These are phyloP conservation scores for Ptychobarbus kaznakovi DNA, from an alignment of 2,797 vertebrate genomes.

Conservation along the genomic window DNA sequence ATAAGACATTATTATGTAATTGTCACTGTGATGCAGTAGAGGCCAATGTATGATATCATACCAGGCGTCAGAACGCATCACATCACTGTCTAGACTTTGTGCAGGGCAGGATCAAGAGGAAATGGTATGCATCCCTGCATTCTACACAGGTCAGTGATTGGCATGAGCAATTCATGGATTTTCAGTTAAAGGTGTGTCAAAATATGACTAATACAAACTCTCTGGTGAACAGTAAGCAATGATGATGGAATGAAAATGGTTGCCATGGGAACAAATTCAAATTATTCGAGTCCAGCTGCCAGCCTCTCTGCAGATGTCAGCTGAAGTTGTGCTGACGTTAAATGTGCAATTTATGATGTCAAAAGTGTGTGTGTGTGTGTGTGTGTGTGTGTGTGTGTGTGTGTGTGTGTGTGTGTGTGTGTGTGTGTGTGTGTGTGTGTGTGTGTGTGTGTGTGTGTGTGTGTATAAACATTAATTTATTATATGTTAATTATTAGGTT, in stretches of 20 bases:
- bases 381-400: no score
- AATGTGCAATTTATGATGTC: not conserved
- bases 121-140: conserved; percentile 17
- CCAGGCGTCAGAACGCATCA: conserved; percentile 50
- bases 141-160: not conserved
- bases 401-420: no score
- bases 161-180: conserved; percentile 12
- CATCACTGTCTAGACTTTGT: conserved; percentile 35
- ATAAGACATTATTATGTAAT: conserved; percentile 49
- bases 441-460: no score
- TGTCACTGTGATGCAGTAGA: conserved; percentile 55
- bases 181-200: conserved; percentile 1
- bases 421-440: no score
- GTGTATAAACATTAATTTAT: not conserved
- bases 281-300: not conserved
- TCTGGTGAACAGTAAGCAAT: conserved; percentile 14
- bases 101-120: conserved; percentile 8
- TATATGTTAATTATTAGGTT: not conserved
- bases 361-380: no score
- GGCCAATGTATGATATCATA: conserved; percentile 42
- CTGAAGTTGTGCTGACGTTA: not conserved
- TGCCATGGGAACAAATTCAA: conserved; percentile 49
- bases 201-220: not conserved
- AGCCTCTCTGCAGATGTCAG: conserved; percentile 21
- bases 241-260: conserved; percentile 36